Evolutionary conservation across 2,797 vertebrate species (phyloP), one percentile per base, ranked within the genome.

Genomic region (Erithacus rubecula): DNA sequence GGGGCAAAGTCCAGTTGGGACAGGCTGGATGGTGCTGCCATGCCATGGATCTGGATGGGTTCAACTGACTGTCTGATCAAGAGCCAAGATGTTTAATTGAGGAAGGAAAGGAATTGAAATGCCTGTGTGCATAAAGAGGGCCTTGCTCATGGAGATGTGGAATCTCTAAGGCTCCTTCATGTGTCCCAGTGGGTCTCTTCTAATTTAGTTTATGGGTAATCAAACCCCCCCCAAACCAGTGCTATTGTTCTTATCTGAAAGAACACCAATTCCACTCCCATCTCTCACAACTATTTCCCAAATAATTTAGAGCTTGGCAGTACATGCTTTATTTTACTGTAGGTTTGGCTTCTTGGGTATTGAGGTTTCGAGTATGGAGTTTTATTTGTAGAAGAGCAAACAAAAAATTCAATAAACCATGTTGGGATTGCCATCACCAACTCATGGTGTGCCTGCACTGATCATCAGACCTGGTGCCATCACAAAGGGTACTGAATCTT

Each of bases 1-100:
- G 12, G 7, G 56, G 13, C 19, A 62, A 36, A 59, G 24, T 26
- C 30, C 0, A 0, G 3, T 1, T 85, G 36, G 56, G 30, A 47
- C n/a, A 80, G 77, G 26, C 26, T 80, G 26, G 39, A 27, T 82
- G 59, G 16, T 76, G 17, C 24, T 70, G 13, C 12, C 36, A 5
- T 59, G 44, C 26, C 22, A 30, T 36, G 47, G 74, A 41, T 44
- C 22, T 87, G 18, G 59, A 21, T 55, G 21, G 15, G 18, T 11
- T 76, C 37, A 69, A 23, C 12, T 56, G 1, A 1, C 8, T 64
- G 30, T 58, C 47, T 51, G 6, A 37, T 67, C 7, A 12, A 41
- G 8, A 79, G 29, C 37, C 63, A 84, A 71, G 23, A 10, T 24
- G 4, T 71, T 81, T 58, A 46, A 58, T 46, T 60, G 63, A 78